Conservation (phyloP, 2,113 vertebrate genomes). For the Mesitornis unicolor region DNA sequence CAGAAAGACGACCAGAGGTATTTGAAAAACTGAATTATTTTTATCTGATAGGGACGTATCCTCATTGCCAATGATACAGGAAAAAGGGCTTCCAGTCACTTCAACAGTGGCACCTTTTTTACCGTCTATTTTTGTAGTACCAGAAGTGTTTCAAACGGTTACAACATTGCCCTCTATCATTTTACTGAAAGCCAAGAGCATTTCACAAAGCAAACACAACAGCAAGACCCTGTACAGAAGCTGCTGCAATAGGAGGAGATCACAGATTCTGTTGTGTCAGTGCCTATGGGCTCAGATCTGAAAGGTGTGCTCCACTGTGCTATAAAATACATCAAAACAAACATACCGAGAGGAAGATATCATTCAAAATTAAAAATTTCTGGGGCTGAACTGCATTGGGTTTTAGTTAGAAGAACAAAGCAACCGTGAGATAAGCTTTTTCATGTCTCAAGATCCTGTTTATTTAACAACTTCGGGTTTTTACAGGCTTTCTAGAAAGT, state of each 20-base stretch:
- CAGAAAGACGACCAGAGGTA: not conserved
- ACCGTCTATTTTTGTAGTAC: not conserved
- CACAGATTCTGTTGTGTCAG: no score
- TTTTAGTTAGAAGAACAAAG: not conserved
- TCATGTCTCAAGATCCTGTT: not conserved
- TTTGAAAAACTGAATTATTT: not conserved
- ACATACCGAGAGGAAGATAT: not conserved
- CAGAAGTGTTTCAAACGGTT: not conserved
- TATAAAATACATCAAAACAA: not conserved
- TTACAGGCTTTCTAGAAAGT: not conserved
- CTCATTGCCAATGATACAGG: not conserved
- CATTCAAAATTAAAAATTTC: not conserved
- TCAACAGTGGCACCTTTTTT: not conserved
- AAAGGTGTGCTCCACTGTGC: not conserved
- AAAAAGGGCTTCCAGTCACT: not conserved
- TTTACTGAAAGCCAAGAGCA: not conserved
- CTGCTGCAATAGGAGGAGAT: not conserved
- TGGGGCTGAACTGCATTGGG: not conserved
- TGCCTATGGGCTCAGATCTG: no score
- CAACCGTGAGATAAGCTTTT: not conserved
- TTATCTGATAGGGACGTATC: not conserved
- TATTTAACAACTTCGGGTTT: not conserved
- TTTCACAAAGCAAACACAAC: not conserved
- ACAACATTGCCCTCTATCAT: not conserved
- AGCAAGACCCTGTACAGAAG: not conserved